Evolutionary conservation across 2,797 vertebrate species (phyloP).

Genomic region (Cossypha caffra): DNA sequence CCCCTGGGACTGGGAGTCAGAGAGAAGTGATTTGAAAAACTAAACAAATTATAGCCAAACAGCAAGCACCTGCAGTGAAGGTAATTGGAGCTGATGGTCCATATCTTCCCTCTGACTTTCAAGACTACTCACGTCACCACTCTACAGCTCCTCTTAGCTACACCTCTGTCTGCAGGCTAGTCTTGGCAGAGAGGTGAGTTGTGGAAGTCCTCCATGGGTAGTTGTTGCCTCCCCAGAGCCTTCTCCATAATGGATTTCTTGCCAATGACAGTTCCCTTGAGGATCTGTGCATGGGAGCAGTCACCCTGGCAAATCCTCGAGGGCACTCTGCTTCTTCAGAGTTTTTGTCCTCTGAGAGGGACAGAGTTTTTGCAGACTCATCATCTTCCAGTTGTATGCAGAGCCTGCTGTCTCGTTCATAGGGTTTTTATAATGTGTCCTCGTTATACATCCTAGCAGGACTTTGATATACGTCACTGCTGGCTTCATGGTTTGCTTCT

Average conservation of each 20-base stretch:
- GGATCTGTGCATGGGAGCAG: not conserved
- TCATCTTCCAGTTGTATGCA: rapidly evolving
- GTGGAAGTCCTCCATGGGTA: not conserved
- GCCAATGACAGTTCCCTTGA: not conserved
- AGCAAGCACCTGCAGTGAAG: conserved; percentile 16
- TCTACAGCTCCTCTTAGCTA: not conserved
- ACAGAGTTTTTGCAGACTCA: not conserved
- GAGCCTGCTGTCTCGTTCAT: not conserved
- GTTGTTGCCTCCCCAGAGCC: not conserved
- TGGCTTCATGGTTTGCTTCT: not conserved
- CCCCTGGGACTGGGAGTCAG: not conserved
- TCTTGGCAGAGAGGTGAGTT: not conserved
- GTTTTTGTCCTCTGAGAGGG: not conserved
- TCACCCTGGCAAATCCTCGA: not conserved
- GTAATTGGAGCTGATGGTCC: conserved; percentile 33
- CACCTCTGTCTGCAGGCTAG: not conserved
- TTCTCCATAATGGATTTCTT: not conserved
- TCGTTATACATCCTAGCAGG: rapidly evolving
- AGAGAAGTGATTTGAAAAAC: conserved; percentile 28
- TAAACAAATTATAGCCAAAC: conserved; percentile 47
- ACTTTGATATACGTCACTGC: not conserved
- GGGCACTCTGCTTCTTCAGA: not conserved
- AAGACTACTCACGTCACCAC: not conserved
- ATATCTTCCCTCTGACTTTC: conserved; percentile 29
- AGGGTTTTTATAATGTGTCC: not conserved